Conservation (phyloP, 1,140 invertebrate species). For the Diachasma alloeum region DNA sequence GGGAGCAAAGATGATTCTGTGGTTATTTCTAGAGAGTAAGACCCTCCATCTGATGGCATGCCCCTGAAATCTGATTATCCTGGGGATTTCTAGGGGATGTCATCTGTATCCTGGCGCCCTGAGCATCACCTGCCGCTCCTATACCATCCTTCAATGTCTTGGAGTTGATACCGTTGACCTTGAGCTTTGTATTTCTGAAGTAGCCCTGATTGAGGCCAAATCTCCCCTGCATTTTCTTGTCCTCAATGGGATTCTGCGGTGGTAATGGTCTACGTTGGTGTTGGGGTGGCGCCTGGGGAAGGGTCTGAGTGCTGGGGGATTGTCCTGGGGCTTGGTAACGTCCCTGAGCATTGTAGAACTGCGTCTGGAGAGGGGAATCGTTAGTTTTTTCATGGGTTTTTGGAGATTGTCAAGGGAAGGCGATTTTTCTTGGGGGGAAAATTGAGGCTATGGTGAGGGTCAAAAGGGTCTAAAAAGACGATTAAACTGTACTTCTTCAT, state of each 20-base stretch:
- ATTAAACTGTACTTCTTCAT: too few species aligned
- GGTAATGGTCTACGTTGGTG: constrained; percentile 27
- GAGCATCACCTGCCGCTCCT: constrained; percentile 34
- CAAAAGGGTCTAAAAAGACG: too few species aligned
- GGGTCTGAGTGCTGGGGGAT: constrained; percentile 27
- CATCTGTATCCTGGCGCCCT: constrained; percentile 11
- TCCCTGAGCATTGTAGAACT: constrained; percentile 50
- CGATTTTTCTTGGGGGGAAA: background rate
- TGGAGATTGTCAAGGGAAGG: background rate
- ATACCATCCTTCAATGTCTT: background rate
- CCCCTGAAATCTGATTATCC: constrained; percentile 53
- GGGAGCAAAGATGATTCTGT: background rate
- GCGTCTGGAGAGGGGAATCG: constrained; percentile 15
- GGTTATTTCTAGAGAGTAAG: constrained; percentile 43
- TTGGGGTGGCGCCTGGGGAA: constrained; percentile 25
- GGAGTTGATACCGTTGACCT: constrained; percentile 51
- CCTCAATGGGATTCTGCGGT: constrained; percentile 14
- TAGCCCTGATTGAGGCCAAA: constrained; percentile 30
- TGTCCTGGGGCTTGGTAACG: constrained; percentile 41
- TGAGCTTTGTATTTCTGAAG: constrained; percentile 52
- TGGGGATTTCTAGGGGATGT: constrained; percentile 29
- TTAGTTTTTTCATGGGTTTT: background rate
- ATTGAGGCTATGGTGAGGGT: too few species aligned
- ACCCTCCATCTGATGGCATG: constrained; percentile 62
- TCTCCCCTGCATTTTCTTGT: background rate